Conservation (phyloP, 2,113 vertebrate genomes). For the Pluvialis apricaria region DNA sequence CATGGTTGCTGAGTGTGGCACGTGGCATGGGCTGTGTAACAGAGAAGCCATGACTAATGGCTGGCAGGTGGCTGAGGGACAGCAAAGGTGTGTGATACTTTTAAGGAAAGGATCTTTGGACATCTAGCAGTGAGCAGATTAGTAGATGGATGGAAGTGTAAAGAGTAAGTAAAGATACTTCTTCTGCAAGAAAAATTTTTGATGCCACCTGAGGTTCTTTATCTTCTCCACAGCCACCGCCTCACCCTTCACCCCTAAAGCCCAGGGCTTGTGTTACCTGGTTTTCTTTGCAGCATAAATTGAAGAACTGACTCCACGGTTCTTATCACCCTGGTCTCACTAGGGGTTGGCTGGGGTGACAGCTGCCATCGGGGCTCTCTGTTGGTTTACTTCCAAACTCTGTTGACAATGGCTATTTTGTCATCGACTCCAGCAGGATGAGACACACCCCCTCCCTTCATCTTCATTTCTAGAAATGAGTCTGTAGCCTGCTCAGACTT, state of each 20-base stretch:
- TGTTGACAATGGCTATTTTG: background rate
- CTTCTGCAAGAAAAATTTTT: background rate
- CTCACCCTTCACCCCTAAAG: background rate
- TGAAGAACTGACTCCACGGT: background rate
- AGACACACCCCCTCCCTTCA: background rate
- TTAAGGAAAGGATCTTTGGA: background rate
- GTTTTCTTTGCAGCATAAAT: background rate
- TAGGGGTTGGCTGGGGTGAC: too few species aligned
- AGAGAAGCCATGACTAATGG: fast-evolving
- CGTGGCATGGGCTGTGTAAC: background rate
- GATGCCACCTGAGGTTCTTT: background rate
- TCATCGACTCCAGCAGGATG: background rate
- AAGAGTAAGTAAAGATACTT: background rate
- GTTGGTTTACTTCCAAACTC: background rate
- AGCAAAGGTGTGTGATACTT: background rate
- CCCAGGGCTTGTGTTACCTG: background rate
- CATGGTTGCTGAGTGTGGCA: background rate
- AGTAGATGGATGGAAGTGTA: background rate
- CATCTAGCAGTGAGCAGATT: background rate
- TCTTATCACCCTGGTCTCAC: background rate
- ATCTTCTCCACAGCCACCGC: background rate
- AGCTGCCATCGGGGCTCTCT: fast-evolving
- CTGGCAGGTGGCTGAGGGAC: background rate
- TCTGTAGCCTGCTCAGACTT: background rate
- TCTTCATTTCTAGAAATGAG: fast-evolving